Base-by-base conservation (phyloP, 1,140 invertebrate species). In the Nixonia krombeini region DNA sequence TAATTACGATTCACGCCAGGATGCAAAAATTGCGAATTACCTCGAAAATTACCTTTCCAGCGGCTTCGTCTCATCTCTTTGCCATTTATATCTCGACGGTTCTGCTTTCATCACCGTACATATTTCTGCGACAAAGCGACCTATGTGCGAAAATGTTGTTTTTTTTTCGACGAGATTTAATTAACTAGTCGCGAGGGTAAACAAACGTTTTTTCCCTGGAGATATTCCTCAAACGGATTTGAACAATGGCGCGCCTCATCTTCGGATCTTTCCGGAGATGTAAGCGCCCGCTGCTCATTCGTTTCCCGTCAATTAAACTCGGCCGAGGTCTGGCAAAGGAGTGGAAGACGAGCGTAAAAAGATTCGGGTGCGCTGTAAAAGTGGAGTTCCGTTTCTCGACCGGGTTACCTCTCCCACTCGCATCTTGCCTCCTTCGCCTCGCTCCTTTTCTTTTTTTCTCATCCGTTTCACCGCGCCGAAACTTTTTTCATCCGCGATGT, bases 371-470 rank as follows among this genome's bases (percentile, higher is more conserved):
- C 9, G 38, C 42, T 52, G 46, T 53, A 53, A 62, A 53, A 17
- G 35, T 37, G 15, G 23, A 51, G 61, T 65, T 65, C 47, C 55
- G 53, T 55, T 66, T 50, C 55, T 58, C 62, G 62, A 65, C 62
- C 62, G 62, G 53, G 51, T 65, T 65, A 65, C 53, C 59, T 55
- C 45, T 56, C 55, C 59, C 35, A 55, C 46, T 13, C 28, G 29
- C 8, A 7, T 13, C 52, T 56, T 51, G 46, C 51, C 45, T 51
- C 58, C 42, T 59, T 33, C 45, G 35, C 50, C 26, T 49, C 33
- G 25, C n/a, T n/a, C n/a, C n/a, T 42, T 46, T 63, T 31, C 40
- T 55, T 57, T 52, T 50, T 33, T 29, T 52, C 12, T 8, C 51
- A 35, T 25, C 45, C 16, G 17, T 8, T 23, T 45, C 6, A 6